Base-by-base conservation (phyloP, 2,113 vertebrate genomes). In the Ibidorhyncha struthersii region DNA sequence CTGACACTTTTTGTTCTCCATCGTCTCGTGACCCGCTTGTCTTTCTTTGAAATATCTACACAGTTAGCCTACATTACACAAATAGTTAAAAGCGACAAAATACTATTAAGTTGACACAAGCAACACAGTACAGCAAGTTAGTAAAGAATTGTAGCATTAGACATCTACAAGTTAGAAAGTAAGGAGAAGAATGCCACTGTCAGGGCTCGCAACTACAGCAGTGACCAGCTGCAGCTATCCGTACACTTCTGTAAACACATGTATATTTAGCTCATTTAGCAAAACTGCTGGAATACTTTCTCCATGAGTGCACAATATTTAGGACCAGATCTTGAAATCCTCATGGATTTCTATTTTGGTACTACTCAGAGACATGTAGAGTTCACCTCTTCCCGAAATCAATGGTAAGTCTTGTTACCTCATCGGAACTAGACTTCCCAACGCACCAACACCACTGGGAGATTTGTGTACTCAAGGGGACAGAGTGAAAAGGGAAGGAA, bases 1-100 rank as follows among this genome's bases (percentile, higher is more conserved):
- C 99, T 99, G 98, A 99, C 99, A 99, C 99, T 99, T 99, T 99
- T 99, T 99, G 99, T 99, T 99, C 99, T 99, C 99, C 99, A 99
- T 98, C 99, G 99, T 99, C 99, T 99, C 73, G 99, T 99, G 98
- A 99, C 98, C 93, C 99, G 98, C 98, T 99, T 99, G 98, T 99
- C 99, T 99, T 99, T 99, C 99, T 99, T 99, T 99, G 99, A 99
- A 98, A 99, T 99, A 99, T 99, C 99, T 99, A 99, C 98, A 98
- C 99, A 99, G 99, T 99, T 99, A 99, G 99, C 99, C 99, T 99
- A 99, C 93, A 97, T 98, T 97, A 97, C 97, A 99, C 96, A 98
- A 97, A 98, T 96, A 97, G 98, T 98, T 98, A 98, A 97, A 98
- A 98, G 98, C 96, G 85, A 98, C 98, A 98, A 97, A 97, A 96